Percentiles rank a stretch among this genome's conserved stretches.
Conservation (phyloP, 2,113 vertebrate species). For the Hyaena hyaena region DNA sequence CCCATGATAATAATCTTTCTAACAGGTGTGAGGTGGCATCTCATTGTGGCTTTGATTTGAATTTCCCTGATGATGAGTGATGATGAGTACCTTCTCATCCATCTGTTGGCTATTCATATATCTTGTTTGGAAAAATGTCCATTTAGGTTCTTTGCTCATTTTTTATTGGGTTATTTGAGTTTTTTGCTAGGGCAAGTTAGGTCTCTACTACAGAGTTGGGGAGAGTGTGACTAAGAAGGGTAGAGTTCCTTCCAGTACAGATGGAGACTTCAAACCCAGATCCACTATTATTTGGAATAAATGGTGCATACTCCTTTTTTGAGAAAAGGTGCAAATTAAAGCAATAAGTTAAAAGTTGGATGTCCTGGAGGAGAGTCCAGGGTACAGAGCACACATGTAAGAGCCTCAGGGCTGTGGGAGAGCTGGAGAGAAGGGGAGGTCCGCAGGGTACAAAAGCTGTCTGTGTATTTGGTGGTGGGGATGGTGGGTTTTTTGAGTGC, state of each 20-base stretch:
- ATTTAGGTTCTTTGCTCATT: not conserved
- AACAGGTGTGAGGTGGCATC: too few species aligned
- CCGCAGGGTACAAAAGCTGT: not conserved
- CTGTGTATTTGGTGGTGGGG: fast-evolving
- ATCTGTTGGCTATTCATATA: not conserved
- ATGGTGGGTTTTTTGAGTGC: not conserved
- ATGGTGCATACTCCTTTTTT: not conserved
- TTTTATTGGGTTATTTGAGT: not conserved
- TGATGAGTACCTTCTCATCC: not conserved
- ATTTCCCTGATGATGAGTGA: not conserved
- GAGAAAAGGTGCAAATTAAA: not conserved
- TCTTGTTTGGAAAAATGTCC: not conserved
- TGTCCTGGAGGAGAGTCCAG: not conserved
- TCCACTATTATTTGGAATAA: not conserved
- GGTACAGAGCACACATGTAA: too few species aligned
- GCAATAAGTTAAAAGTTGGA: not conserved
- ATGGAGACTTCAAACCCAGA: not conserved
- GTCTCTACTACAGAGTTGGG: not conserved
- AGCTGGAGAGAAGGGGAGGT: not conserved
- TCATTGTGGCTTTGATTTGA: not conserved
- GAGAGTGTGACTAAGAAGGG: not conserved
- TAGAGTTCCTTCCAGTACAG: not conserved
- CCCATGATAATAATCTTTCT: not conserved
- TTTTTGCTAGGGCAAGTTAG: not conserved
- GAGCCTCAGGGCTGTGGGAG: not conserved